A percentile compares a stretch with the other conserved stretches of the same genome.
Evolutionary conservation across 2,797 vertebrate species (phyloP).

Genomic region (Holocentrus rufus): DNA sequence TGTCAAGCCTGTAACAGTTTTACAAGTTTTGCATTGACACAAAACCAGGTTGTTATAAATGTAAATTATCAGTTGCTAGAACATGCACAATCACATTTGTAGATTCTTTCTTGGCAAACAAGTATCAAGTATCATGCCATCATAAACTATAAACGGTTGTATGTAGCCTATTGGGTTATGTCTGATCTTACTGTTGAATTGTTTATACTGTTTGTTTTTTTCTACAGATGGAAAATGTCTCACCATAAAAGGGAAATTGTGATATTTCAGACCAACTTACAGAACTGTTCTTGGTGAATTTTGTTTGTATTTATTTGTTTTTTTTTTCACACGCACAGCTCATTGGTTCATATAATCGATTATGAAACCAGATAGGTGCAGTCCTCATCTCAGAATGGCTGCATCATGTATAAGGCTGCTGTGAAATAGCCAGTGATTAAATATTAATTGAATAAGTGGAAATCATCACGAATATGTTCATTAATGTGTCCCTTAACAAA

Average conservation of each 20-base stretch:
- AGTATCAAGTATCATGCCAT: slow-evolving; percentile 30
- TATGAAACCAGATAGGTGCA: too few relatives aligned
- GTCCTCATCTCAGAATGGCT: too few relatives aligned
- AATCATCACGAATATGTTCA: too few relatives aligned
- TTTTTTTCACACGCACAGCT: too few relatives aligned
- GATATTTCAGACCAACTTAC: slow-evolving; percentile 23
- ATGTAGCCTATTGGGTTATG: slow-evolving; percentile 46
- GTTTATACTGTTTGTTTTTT: slow-evolving; percentile 59
- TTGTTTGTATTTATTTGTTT: slow-evolving; percentile 13
- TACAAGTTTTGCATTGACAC: slow-evolving; percentile 2
- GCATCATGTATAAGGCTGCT: too few relatives aligned
- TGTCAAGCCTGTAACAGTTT: slow-evolving; percentile 38
- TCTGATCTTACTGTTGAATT: slow-evolving; percentile 50
- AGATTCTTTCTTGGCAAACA: slow-evolving; percentile 39
- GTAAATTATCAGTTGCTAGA: slow-evolving; percentile 32
- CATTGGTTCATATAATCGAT: too few relatives aligned
- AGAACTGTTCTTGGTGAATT: background rate
- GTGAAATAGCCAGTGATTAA: too few relatives aligned
- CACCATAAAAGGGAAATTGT: slow-evolving; percentile 70
- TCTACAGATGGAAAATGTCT: slow-evolving; percentile 55
- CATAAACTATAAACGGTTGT: slow-evolving; percentile 51
- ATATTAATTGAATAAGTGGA: too few relatives aligned
- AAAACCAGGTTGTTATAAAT: background rate
- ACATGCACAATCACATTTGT: slow-evolving; percentile 42
- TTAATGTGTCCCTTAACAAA: too few relatives aligned